Evolutionary conservation across 2,797 vertebrate species (phyloP), one percentile per base, ranked within the genome.

Genomic region (Phaenicophaeus curvirostris): DNA sequence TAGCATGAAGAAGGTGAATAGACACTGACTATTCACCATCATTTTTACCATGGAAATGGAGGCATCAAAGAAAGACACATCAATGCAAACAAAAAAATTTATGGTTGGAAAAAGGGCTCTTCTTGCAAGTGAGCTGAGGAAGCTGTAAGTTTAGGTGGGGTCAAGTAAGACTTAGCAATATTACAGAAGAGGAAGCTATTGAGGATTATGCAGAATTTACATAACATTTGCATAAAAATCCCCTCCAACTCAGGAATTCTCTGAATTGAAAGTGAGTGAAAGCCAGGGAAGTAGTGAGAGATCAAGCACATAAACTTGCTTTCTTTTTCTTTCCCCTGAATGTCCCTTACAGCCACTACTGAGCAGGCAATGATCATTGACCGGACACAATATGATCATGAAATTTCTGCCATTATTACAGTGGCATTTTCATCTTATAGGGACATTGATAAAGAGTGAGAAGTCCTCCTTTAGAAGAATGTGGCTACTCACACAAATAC

Each of bases 151-250:
- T 66, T 66, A 71, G 15, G 19, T 57, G 51, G 33, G 39, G 11
- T 82, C 37, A 54, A 13, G 8, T 59, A 30, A 51, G 42, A 85
- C 13, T 4, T 11, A 71, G 7, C 4, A 67, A 68, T 77, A 80
- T 87, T 8, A 41, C 11, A 74, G 35, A 77, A 55, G 46, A 73
- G 4, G 8, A 55, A 67, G 76, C 27, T 74, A 17, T 50, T 61
- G 65, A 74, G 39, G 30, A 67, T 87, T 83, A 85, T 21, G 12
- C 11, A 73, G 42, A 77, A 76, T 94, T 85, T 89, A 11, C 31
- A 68, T 28, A 59, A 2, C 1, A 63, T 91, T 80, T 85, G 17
- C 68, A 65, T 55, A 57, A 85, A 91, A 73, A 85, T 66, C 4
- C 39, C 13, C 50, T 91, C 35, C 35, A 84, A 20, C 30, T 84